Evolutionary conservation across 2,113 vertebrate genomes (phyloP).

Genomic region (Ceuthmochares aereus): DNA sequence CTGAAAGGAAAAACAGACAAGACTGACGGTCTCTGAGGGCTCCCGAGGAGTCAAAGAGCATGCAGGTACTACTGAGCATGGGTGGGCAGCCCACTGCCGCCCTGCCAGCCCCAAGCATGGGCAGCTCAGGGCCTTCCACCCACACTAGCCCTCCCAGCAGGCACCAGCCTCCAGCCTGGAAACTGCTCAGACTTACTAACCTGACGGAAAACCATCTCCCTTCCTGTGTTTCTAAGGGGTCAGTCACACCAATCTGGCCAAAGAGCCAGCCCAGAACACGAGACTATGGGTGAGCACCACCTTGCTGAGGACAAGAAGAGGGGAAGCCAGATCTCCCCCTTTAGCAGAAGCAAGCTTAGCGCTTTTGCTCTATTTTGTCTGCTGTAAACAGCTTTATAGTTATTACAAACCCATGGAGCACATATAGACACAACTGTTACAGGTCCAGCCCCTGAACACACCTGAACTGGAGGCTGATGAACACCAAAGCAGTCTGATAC

Average conservation of each 20-base stretch:
- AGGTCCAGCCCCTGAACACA: neutral
- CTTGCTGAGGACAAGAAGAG: neutral
- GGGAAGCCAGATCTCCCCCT: neutral
- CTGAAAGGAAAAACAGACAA: neutral
- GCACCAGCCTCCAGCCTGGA: neutral
- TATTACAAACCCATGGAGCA: rapidly evolving
- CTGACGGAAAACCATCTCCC: neutral
- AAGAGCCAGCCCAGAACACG: neutral
- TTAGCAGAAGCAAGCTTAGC: neutral
- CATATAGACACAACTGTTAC: rapidly evolving
- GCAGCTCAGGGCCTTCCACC: too few species aligned
- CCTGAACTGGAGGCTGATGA: neutral
- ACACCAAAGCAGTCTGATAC: rapidly evolving
- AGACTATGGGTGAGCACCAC: neutral
- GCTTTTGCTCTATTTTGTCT: neutral
- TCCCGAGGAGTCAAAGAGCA: neutral
- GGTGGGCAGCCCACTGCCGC: neutral
- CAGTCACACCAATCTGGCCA: rapidly evolving
- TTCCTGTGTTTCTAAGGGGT: rapidly evolving
- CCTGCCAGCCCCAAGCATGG: too few species aligned
- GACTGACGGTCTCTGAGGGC: rapidly evolving
- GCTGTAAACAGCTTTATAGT: neutral
- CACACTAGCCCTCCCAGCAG: neutral
- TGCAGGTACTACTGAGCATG: rapidly evolving
- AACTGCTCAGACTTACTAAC: neutral